phyloP scores from a whole-genome alignment of 1,140 invertebrate genomes.

The Ruditapes philippinarum region DNA sequence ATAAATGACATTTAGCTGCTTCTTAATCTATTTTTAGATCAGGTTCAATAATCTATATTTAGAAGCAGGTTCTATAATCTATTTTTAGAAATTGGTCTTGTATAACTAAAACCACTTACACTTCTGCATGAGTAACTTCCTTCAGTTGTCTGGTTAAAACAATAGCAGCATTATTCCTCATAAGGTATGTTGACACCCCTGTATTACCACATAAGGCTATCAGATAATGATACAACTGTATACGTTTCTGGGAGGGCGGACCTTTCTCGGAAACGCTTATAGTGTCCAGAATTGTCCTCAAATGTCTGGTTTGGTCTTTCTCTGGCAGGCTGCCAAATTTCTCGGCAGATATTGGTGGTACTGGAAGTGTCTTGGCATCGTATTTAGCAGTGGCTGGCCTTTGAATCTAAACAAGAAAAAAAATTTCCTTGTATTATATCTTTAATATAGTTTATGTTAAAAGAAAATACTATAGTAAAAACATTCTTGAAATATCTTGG shows the following conservation, averaged over 20 bases:
- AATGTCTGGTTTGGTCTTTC: slow-evolving; percentile 83
- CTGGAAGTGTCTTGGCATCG: slow-evolving; percentile 84
- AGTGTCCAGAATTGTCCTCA: slow-evolving; percentile 80
- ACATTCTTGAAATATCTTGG: no score
- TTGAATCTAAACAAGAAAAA: slow-evolving; percentile 85
- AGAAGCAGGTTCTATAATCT: no score
- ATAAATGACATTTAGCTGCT: no score
- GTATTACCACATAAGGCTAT: slow-evolving; percentile 76
- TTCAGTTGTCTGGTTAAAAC: slow-evolving; percentile 83
- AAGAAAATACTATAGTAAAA: no score
- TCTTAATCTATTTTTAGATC: no score
- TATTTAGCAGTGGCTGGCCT: slow-evolving; percentile 83
- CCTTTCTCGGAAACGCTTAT: slow-evolving; percentile 82
- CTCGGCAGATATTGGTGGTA: slow-evolving; percentile 83
- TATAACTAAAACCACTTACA: slow-evolving; percentile 77
- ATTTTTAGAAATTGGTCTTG: no score
- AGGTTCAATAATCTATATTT: no score
- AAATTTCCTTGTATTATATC: no score
- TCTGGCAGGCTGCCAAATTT: slow-evolving; percentile 82
- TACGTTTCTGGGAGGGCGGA: slow-evolving; percentile 84
- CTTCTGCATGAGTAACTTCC: slow-evolving; percentile 83
- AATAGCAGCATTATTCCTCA: slow-evolving; percentile 73
- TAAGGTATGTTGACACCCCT: slow-evolving; percentile 75
- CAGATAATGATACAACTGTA: slow-evolving; percentile 85
- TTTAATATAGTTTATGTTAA: no score